phyloP scores from a whole-genome alignment of 1,140 invertebrate genomes.

The Tetramorium alpestre region DNA sequence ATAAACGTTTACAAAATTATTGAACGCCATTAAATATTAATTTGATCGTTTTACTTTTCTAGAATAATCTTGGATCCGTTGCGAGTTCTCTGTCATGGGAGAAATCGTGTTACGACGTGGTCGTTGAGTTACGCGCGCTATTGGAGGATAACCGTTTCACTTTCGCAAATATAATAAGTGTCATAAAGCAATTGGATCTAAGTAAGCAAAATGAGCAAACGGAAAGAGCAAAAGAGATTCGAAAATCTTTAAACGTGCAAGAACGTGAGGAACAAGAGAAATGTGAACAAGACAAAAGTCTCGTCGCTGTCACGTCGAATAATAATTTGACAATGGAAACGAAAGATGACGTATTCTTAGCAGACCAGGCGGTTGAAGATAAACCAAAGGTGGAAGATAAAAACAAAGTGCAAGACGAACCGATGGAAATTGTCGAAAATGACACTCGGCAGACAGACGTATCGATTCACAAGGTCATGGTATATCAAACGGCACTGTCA shows the following conservation, averaged over 20 bases:
- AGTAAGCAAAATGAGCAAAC: not conserved
- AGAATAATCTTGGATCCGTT: constrained; percentile 2
- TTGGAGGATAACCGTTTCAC: constrained; percentile 57
- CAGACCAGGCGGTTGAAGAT: not conserved
- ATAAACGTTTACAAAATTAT: not conserved
- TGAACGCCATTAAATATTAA: not conserved
- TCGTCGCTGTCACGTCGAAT: not conserved
- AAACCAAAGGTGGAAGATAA: not conserved
- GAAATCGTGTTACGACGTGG: constrained; percentile 53
- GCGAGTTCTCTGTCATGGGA: constrained; percentile 38
- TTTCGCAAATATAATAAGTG: constrained; percentile 49
- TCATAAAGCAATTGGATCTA: constrained; percentile 41
- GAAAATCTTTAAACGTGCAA: not conserved
- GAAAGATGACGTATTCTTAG: not conserved
- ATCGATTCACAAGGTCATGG: not conserved
- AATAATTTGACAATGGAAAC: not conserved
- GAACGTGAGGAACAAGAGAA: not conserved
- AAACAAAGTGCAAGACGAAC: not conserved
- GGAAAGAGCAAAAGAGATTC: too few species aligned
- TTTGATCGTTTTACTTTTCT: not conserved
- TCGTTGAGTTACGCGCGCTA: constrained; percentile 49
- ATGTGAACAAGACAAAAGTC: not conserved
- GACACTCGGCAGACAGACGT: not conserved
- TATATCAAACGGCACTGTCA: not conserved
- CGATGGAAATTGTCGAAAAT: not conserved